phyloP scores from a whole-genome alignment of 1,140 invertebrate genomes.

The Aphis gossypii region DNA sequence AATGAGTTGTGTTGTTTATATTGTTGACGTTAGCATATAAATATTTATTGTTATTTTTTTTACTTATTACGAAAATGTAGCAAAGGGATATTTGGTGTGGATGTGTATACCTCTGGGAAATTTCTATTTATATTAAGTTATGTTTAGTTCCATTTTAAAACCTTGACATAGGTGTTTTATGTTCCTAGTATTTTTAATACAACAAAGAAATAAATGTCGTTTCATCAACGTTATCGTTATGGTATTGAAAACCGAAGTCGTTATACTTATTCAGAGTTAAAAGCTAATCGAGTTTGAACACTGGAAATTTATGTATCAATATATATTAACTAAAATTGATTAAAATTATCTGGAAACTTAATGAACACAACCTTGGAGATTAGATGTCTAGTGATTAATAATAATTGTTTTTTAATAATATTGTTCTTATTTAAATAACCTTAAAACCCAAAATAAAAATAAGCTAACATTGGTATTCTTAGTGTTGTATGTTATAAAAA shows the following conservation, averaged over 20 bases:
- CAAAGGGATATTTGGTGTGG: background rate
- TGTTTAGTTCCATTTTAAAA: background rate
- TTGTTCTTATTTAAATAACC: too few species aligned
- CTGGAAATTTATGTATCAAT: too few species aligned
- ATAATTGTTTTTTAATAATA: too few species aligned
- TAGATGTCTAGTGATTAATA: too few species aligned
- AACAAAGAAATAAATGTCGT: background rate
- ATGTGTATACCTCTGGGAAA: background rate
- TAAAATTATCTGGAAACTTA: too few species aligned
- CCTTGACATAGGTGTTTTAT: background rate
- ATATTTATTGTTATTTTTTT: conserved; percentile 1
- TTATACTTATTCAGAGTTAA: too few species aligned
- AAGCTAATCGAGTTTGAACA: too few species aligned
- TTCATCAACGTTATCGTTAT: background rate
- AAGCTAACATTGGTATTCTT: too few species aligned
- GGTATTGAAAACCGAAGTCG: background rate
- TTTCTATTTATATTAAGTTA: background rate
- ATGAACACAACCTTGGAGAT: too few species aligned
- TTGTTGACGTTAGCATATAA: background rate
- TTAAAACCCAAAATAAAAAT: too few species aligned
- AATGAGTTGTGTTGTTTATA: background rate
- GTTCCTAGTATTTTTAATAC: background rate
- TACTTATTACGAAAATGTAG: background rate
- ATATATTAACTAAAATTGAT: too few species aligned
- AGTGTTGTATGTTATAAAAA: too few species aligned